phyloP scores from a whole-genome alignment of 2,797 vertebrate species.

The Pantherophis alleghaniensis region DNA sequence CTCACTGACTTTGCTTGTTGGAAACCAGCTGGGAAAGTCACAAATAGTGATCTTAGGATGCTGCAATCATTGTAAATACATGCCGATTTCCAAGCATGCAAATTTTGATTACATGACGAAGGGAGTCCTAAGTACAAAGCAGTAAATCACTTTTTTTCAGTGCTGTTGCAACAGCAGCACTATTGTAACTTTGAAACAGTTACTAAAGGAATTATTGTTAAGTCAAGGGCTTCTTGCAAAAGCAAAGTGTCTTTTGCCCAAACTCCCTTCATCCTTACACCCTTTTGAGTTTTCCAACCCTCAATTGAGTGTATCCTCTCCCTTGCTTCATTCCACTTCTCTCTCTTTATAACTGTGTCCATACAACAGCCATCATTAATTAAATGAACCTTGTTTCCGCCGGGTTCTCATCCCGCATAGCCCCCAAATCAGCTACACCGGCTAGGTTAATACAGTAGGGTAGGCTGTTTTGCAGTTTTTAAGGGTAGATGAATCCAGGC shows the following conservation, averaged over 20 bases:
- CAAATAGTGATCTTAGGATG: not conserved
- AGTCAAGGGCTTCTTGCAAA: not conserved
- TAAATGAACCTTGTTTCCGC: not conserved
- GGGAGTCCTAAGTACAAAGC: not conserved
- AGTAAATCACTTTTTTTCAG: not conserved
- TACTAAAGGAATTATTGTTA: not conserved
- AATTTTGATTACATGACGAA: not conserved
- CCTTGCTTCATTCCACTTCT: not conserved
- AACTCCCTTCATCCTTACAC: not conserved
- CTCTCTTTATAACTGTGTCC: not conserved
- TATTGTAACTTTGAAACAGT: not conserved
- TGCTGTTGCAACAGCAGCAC: not conserved
- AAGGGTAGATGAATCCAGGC: not conserved
- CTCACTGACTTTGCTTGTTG: not conserved
- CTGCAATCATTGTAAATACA: not conserved
- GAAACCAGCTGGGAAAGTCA: not conserved
- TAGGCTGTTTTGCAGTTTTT: not conserved
- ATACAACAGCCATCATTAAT: not conserved
- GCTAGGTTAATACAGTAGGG: not conserved
- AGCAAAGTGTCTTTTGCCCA: not conserved
- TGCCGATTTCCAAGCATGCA: not conserved
- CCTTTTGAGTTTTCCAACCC: not conserved
- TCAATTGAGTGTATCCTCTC: not conserved
- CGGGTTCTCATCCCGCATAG: not conserved
- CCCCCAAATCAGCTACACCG: not conserved